A percentile compares a stretch with the other conserved stretches of the same genome.
These are phyloP conservation scores for Plecturocebus donacophilus DNA, from an alignment of 2,113 vertebrate genomes.

Conservation along the genomic window DNA sequence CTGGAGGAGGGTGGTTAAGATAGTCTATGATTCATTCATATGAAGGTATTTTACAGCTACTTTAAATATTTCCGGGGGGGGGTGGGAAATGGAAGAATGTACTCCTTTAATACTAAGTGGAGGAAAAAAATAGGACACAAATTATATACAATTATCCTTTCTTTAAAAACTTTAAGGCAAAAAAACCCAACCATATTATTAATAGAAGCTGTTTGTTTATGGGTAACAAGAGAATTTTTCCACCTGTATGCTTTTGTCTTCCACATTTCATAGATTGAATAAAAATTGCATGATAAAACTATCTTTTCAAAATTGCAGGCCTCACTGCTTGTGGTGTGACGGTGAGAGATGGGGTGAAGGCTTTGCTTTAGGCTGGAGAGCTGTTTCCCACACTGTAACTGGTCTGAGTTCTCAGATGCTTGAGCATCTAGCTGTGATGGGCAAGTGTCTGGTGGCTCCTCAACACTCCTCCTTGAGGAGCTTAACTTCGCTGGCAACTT, in stretches of 20 bases:
- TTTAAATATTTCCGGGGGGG: background rate
- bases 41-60: background rate
- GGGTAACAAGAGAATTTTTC: background rate
- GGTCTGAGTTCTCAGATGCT: no score
- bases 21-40: background rate
- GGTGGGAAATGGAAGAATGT: background rate
- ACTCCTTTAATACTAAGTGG: background rate
- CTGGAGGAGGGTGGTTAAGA: background rate
- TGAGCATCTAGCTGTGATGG: background rate
- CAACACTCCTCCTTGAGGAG: background rate
- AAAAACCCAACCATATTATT: background rate
- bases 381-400: fast-evolving
- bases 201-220: background rate
- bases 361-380: background rate
- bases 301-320: background rate
- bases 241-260: background rate
- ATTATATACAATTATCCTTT: background rate
- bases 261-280: background rate
- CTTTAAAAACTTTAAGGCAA: background rate
- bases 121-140: background rate
- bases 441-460: background rate
- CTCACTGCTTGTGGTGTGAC: background rate
- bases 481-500: background rate
- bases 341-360: no score
- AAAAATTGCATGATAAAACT: background rate